A percentile compares a stretch with the other conserved stretches of the same genome.
These are phyloP conservation scores for Daubentonia madagascariensis DNA, from an alignment of 2,113 vertebrate species.

Conservation along the genomic window DNA sequence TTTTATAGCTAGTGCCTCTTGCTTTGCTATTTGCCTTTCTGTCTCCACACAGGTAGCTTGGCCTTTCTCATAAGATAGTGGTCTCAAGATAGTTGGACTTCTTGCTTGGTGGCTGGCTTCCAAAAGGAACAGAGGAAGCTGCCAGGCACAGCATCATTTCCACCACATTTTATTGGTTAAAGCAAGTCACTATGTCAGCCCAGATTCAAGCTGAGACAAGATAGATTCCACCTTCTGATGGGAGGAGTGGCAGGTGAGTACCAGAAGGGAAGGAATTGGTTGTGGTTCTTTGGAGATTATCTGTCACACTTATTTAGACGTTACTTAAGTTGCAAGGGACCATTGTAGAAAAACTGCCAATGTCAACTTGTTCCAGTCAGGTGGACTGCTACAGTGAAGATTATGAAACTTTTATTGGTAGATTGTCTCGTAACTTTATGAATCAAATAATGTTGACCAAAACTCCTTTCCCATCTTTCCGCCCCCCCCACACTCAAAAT, in stretches of 20 bases:
- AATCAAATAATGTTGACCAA: neutral
- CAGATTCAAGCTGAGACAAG: neutral
- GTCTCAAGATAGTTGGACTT: neutral
- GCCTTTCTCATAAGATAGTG: neutral
- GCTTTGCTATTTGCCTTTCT: neutral
- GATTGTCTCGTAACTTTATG: neutral
- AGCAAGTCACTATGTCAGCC: neutral
- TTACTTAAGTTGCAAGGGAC: neutral
- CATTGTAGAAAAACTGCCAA: neutral
- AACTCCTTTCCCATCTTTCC: neutral
- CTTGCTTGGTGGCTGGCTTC: neutral
- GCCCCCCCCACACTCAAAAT: neutral
- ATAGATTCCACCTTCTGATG: neutral
- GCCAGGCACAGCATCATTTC: neutral
- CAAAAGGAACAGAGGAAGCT: neutral
- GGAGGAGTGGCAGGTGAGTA: neutral
- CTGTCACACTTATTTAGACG: neutral
- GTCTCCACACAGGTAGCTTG: neutral
- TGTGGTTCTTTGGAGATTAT: neutral
- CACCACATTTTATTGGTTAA: neutral
- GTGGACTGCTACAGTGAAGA: neutral
- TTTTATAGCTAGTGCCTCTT: neutral
- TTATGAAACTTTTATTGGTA: neutral
- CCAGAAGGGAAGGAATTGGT: neutral
- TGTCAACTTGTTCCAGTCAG: slow-evolving; percentile 1